Base-by-base conservation (phyloP, 2,797 vertebrate genomes). In the Aeoliscus strigatus region DNA sequence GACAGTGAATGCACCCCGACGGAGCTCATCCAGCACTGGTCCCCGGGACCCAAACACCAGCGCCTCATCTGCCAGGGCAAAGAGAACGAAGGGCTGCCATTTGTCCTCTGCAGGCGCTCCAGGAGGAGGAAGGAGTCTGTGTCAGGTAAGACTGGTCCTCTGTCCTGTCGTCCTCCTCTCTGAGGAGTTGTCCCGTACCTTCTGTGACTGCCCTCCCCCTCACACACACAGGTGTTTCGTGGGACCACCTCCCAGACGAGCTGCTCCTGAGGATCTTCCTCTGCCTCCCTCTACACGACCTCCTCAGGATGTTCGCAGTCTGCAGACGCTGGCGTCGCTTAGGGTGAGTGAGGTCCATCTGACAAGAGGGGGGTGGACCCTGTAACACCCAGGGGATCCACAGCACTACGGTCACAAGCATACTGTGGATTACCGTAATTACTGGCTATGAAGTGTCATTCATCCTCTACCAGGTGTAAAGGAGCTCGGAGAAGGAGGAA, bases 221-320 rank as follows among this genome's bases (percentile, higher is more conserved):
- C 6, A 5, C 36, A 12, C 2, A 13, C 31, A 1, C 66, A 91
- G 92, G 74, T 11, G 9, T 91, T 40, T 93, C 89, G 4, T 94
- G 92, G 92, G 88, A 96, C 58, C 73, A 74, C 0, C 84, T 98
- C 1, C 94, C 94, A 0, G 96, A 97, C 7, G 94, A 98, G 70
- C 77, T 98, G 39, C 85, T 98, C 1, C 60, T 97, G 39, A 77
- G 84, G 18, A 87, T 97, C 70, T 83, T 94, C 46, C 82, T 80
- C 1, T 87, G 60, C 60, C 81, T 98, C 1, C 83, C 90, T 1
- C 79, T 97, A 24, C 84, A 66, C 1, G 91, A 96, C 10, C 89
- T 98, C 11, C 61, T 96, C 4, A 85, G 85, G 56, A 81, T 79
- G 14, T 88, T 93, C 0, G 4, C 42, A 0, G 81, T 91, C 5